Evolutionary conservation across 2,113 vertebrate species (phyloP).

Genomic region (Lates calcarifer): DNA sequence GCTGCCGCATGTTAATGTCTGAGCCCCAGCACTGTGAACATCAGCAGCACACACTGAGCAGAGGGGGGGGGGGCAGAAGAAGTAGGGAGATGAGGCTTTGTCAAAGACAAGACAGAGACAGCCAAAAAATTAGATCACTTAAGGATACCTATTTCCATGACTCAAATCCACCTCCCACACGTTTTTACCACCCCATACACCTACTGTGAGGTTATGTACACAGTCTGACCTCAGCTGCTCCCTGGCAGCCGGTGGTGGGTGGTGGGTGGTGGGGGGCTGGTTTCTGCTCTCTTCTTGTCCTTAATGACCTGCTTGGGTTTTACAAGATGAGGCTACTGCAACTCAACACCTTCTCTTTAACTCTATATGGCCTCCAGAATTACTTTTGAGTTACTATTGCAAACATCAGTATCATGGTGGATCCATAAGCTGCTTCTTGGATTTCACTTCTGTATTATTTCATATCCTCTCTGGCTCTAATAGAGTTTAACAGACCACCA

Average conservation of each 20-base stretch:
- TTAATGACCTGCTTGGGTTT: neutral
- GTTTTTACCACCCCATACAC: conserved; percentile 4
- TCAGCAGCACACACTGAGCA: conserved; percentile 51
- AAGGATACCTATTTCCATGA: conserved; percentile 16
- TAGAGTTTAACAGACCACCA: neutral
- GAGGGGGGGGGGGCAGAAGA: conserved; percentile 15
- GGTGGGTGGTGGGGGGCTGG: neutral
- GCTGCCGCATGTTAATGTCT: conserved; percentile 82
- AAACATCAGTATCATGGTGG: neutral
- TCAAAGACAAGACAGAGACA: conserved; percentile 41
- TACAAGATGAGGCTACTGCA: too few species aligned
- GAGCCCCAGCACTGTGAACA: conserved; percentile 52
- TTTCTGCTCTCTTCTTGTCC: conserved; percentile 3
- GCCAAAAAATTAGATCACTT: neutral
- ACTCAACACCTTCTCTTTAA: too few species aligned
- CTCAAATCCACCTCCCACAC: neutral
- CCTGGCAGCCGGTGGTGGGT: neutral
- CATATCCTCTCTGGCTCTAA: conserved; percentile 6
- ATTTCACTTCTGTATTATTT: neutral
- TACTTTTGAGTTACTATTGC: too few species aligned
- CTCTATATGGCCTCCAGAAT: too few species aligned
- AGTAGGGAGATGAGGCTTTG: conserved; percentile 24
- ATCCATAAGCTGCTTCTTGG: too few species aligned
- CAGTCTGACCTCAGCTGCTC: conserved; percentile 25
- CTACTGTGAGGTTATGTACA: conserved; percentile 15